Base-by-base conservation (phyloP, 2,113 vertebrate species). In the Amazona guildingii region DNA sequence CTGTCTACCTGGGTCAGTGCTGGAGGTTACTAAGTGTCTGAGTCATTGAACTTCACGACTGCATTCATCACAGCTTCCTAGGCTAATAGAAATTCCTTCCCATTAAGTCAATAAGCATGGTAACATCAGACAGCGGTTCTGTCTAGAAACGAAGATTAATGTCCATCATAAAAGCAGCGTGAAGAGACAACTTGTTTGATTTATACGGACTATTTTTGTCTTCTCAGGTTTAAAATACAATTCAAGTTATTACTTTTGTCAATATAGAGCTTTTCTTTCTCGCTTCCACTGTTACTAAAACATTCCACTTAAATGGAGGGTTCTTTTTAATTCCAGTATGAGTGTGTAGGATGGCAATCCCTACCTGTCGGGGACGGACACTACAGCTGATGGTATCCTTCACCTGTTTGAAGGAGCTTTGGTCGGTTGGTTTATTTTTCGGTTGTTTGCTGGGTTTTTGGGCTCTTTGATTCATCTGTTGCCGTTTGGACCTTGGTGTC, bases 31-130 rank as follows among this genome's bases (percentile, higher is more conserved):
- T 91, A 80, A 97, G 88, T 93, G 93, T 96, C 94, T 94, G 95
- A 97, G 96, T 95, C 92, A 92, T 90, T 96, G 97, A 97, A 97
- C 97, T 96, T 95, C 92, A 94, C 91, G 96, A 84, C 96, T 97
- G 92, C 95, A 97, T 98, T 97, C 90, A 97, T 97, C 97, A 97
- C 94, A 89, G 91, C 88, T 93, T 95, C 95, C 84, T 77, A 87
- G 94, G 94, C 97, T 95, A 83, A 96, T 97, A 97, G 87, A 95
- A 93, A 97, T 98, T 94, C 96, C 85, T 97, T 93, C 95, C 91
- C 94, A 97, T 97, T 97, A 97, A 97, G 97, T 97, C 95, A 98
- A 96, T 96, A 97, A 97, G 94, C 61, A 0, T 95, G 91, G 91
- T 97, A 96, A 94, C 93, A 93, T 97, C 96, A 97, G 97, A 97